phyloP scores from a whole-genome alignment of 1,140 invertebrate genomes.

The Nasonia giraulti region DNA sequence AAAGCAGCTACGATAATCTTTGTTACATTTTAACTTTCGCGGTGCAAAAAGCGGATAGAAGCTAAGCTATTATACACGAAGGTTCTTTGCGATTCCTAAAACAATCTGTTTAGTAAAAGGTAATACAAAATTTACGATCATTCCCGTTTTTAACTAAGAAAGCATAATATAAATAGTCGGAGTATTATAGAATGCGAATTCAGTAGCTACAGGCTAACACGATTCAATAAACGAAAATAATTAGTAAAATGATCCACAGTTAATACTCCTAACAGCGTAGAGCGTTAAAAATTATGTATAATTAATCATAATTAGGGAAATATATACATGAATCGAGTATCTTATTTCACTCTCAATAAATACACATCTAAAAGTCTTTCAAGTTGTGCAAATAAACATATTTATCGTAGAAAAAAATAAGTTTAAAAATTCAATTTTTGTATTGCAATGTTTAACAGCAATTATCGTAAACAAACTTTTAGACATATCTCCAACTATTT shows the following conservation, averaged over 20 bases:
- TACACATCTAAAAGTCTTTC: slow-evolving; percentile 34
- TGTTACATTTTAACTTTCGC: slow-evolving; percentile 27
- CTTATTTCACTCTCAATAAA: slow-evolving; percentile 39
- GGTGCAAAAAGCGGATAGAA: not conserved
- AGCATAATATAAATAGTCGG: slow-evolving; percentile 43
- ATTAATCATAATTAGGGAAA: slow-evolving; percentile 19
- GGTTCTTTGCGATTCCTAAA: not conserved
- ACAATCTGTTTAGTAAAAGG: not conserved
- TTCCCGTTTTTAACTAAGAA: slow-evolving; percentile 25
- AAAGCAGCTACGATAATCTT: slow-evolving; percentile 33
- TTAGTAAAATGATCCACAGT: slow-evolving; percentile 19
- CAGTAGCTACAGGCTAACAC: not conserved
- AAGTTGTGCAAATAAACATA: slow-evolving; percentile 38
- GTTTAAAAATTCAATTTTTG: slow-evolving; percentile 14
- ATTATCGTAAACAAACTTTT: slow-evolving; percentile 15
- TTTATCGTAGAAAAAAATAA: slow-evolving; percentile 18
- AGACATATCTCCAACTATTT: slow-evolving; percentile 48
- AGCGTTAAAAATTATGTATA: slow-evolving; percentile 27
- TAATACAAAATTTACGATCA: not conserved
- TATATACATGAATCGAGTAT: slow-evolving; percentile 41
- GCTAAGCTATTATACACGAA: slow-evolving; percentile 16
- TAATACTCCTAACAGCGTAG: slow-evolving; percentile 25
- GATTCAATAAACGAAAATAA: not conserved
- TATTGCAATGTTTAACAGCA: not conserved
- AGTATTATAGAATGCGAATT: slow-evolving; percentile 35